phyloP scores from a whole-genome alignment of 2,113 vertebrate genomes.

The Spea multiplicata region DNA sequence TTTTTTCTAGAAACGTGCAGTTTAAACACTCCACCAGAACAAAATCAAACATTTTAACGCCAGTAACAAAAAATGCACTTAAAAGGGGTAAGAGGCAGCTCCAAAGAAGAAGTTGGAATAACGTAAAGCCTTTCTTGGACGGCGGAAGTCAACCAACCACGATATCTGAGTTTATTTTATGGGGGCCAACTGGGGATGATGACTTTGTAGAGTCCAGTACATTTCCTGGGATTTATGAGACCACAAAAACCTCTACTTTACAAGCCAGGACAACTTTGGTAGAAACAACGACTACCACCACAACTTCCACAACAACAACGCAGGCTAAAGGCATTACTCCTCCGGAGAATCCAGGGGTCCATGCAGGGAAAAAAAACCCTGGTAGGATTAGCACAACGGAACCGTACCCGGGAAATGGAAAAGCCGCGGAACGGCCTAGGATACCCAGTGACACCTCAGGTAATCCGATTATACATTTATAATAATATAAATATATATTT shows the following conservation, averaged over 20 bases:
- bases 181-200: constrained; percentile 71
- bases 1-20: constrained; percentile 46
- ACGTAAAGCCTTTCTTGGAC: constrained; percentile 47
- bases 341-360: constrained; percentile 42
- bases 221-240: constrained; percentile 54
- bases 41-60: constrained; percentile 31
- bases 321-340: constrained; percentile 52
- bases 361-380: constrained; percentile 46
- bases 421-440: constrained; percentile 59
- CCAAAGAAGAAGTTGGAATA: constrained; percentile 42
- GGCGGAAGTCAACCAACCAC: constrained; percentile 55
- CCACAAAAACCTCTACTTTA: constrained; percentile 51
- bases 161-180: constrained; percentile 68
- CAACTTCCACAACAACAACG: constrained; percentile 40
- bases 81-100: constrained; percentile 57
- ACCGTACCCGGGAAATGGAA: constrained; percentile 56
- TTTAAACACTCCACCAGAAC: constrained; percentile 40
- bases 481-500: no score
- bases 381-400: constrained; percentile 61
- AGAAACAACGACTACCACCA: constrained; percentile 40
- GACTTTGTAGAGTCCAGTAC: constrained; percentile 63
- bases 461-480: constrained; percentile 43
- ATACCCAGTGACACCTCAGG: constrained; percentile 72
- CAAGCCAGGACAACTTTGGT: constrained; percentile 53
- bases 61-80: constrained; percentile 20